A percentile compares a stretch with the other conserved stretches of the same genome.
phyloP scores from a whole-genome alignment of 2,113 vertebrate genomes.

The Aegithalos caudatus region DNA sequence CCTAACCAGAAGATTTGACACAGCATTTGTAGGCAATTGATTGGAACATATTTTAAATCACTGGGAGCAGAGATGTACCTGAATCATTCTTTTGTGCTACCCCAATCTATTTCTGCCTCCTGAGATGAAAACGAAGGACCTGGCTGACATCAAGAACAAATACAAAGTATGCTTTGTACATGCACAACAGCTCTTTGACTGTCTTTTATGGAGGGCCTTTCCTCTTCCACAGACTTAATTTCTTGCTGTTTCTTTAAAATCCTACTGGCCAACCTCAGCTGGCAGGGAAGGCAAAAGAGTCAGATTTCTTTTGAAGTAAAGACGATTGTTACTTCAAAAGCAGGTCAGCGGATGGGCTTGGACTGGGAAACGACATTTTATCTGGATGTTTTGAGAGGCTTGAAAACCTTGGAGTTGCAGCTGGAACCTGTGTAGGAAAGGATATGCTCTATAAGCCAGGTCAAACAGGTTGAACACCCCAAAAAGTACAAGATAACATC shows the following conservation, averaged over 20 bases:
- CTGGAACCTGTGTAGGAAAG: background rate
- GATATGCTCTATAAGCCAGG: background rate
- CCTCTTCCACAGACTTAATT: background rate
- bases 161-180: background rate
- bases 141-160: background rate
- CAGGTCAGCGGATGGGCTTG: conserved; percentile 17
- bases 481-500: background rate
- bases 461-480: background rate
- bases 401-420: background rate
- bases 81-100: background rate
- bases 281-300: conserved; percentile 16
- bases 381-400: background rate
- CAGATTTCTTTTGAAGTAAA: conserved; percentile 44
- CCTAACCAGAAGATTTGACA: background rate
- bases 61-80: background rate
- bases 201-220: background rate
- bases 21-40: background rate
- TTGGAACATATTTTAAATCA: background rate
- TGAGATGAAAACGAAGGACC: background rate
- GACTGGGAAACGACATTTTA: background rate
- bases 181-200: background rate
- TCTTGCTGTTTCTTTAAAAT: conserved; percentile 20
- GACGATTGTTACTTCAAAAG: conserved; percentile 45
- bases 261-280: background rate
- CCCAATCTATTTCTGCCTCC: background rate